Conservation (phyloP, 2,888 invertebrate genomes). For the Barypeithes pellucidus region DNA sequence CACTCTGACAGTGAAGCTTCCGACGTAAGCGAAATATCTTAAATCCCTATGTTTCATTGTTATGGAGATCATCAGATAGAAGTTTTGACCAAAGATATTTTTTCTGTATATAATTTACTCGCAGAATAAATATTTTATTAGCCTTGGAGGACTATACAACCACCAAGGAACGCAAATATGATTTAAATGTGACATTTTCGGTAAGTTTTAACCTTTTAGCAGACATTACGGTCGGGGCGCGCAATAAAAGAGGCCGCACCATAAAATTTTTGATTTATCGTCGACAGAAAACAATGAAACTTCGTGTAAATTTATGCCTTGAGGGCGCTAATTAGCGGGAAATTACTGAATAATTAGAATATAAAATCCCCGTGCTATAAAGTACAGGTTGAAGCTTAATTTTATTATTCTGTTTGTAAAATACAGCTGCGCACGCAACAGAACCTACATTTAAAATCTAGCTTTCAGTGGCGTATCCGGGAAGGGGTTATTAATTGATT, state of each 20-base stretch:
- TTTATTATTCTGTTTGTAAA: neutral
- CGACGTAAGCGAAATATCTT: too few species aligned
- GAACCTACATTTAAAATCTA: too few species aligned
- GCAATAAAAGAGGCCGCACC: slow-evolving; percentile 32
- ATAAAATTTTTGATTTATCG: slow-evolving; percentile 44
- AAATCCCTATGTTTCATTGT: too few species aligned
- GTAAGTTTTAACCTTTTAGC: slow-evolving; percentile 46
- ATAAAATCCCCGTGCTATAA: slow-evolving; percentile 2
- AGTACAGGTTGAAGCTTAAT: neutral
- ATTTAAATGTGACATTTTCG: slow-evolving; percentile 48
- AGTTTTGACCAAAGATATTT: too few species aligned
- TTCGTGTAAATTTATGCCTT: slow-evolving; percentile 37
- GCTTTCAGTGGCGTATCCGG: too few species aligned
- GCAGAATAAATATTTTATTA: too few species aligned
- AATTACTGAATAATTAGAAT: slow-evolving; percentile 26
- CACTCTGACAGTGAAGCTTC: too few species aligned
- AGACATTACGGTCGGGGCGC: slow-evolving; percentile 39
- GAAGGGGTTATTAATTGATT: too few species aligned
- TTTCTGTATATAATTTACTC: too few species aligned
- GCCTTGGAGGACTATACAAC: slow-evolving; percentile 17
- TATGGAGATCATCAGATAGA: too few species aligned
- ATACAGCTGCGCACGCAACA: neutral
- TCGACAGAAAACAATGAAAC: slow-evolving; percentile 26
- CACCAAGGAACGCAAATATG: slow-evolving; percentile 25
- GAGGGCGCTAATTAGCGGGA: slow-evolving; percentile 31